phyloP scores from a whole-genome alignment of 2,797 vertebrate genomes.

The Sardinella longiceps region DNA sequence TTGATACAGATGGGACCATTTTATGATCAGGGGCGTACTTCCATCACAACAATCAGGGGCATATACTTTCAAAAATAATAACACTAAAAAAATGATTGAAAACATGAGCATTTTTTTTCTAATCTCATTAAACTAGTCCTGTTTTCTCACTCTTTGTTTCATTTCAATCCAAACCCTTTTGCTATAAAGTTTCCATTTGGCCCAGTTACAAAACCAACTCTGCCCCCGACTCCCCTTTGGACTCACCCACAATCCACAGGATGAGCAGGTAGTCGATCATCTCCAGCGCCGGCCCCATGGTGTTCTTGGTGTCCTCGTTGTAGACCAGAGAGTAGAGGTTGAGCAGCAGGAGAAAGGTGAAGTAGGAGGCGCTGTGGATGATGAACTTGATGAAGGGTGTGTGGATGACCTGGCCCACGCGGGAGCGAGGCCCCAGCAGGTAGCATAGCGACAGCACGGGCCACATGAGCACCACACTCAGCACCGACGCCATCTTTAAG shows the following conservation, averaged over 20 bases:
- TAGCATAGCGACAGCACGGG: constrained; percentile 95
- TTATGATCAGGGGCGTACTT: too few species aligned
- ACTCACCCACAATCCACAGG: constrained; percentile 95
- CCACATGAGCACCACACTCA: constrained; percentile 92
- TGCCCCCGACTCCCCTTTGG: background rate
- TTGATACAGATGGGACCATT: too few species aligned
- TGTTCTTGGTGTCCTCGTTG: constrained; percentile 93
- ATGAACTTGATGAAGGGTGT: constrained; percentile 99
- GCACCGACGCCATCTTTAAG: constrained; percentile 93
- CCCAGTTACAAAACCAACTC: background rate
- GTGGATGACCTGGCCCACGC: constrained; percentile 94
- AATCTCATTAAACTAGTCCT: background rate
- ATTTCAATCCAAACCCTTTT: too few species aligned
- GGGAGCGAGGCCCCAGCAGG: constrained; percentile 92
- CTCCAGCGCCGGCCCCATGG: constrained; percentile 91
- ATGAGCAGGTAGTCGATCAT: constrained; percentile 96
- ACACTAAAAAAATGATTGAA: too few species aligned
- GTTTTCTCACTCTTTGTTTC: background rate
- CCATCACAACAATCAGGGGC: too few species aligned
- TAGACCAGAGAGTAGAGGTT: constrained; percentile 97
- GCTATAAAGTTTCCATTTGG: background rate
- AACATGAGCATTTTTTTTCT: too few species aligned
- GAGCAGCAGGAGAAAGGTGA: constrained; percentile 93
- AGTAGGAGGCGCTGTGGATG: constrained; percentile 98
- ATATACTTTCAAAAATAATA: too few species aligned